Evolutionary conservation across 2,797 vertebrate genomes (phyloP).

Genomic region (Poeciliopsis presidionis): DNA sequence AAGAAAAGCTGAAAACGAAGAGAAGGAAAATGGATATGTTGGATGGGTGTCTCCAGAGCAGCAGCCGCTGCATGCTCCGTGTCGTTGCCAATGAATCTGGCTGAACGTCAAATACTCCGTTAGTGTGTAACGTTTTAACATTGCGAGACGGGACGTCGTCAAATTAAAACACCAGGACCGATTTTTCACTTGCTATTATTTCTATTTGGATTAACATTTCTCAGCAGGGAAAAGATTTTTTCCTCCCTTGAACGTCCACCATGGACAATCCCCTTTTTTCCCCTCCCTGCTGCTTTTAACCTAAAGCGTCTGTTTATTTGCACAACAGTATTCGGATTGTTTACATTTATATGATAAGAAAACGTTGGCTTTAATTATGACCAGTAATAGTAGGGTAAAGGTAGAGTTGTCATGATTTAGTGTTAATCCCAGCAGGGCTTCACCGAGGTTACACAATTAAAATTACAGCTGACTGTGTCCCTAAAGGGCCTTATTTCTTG

Average conservation of each 20-base stretch:
- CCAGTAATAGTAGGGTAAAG: background rate
- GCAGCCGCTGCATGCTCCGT: constrained; percentile 29
- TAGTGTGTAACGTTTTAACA: constrained; percentile 16
- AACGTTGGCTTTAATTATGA: background rate
- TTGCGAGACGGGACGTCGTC: rapidly evolving
- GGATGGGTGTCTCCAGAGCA: constrained; percentile 73
- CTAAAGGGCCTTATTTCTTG: background rate
- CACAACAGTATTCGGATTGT: background rate
- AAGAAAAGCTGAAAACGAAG: constrained; percentile 28
- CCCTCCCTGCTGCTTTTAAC: constrained; percentile 55
- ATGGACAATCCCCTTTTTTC: constrained; percentile 54
- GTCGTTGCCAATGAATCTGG: constrained; percentile 17
- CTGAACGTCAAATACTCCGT: constrained; percentile 11
- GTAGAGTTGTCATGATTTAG: constrained; percentile 6
- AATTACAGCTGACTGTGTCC: background rate
- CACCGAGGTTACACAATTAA: constrained; percentile 26
- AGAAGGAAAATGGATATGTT: constrained; percentile 61
- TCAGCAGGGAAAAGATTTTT: constrained; percentile 20
- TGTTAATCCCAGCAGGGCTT: constrained; percentile 63
- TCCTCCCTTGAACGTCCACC: constrained; percentile 38
- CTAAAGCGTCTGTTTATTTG: constrained; percentile 48
- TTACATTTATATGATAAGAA: background rate
- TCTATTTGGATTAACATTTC: constrained; percentile 2
- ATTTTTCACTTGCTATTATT: background rate
- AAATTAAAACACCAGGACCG: too few species aligned